phyloP scores from a whole-genome alignment of 2,888 invertebrate genomes.

The Graphium colonna region DNA sequence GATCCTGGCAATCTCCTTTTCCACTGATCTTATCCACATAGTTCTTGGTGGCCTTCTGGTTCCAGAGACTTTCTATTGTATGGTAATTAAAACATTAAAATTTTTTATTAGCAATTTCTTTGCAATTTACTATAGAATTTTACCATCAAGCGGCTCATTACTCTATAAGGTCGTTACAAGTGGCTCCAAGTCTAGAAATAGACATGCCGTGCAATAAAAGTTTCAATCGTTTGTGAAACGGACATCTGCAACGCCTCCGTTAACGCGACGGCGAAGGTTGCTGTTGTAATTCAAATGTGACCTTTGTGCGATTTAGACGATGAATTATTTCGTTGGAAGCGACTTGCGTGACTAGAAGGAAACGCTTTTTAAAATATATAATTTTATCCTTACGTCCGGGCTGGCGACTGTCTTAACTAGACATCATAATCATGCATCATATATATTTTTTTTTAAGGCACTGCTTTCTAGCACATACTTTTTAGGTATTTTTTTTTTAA shows the following conservation, averaged over 20 bases:
- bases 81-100: background rate
- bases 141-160: background rate
- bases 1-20: too few species aligned
- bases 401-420: too few species aligned
- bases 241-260: slow-evolving; percentile 30
- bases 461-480: too few species aligned
- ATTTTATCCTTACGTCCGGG: background rate
- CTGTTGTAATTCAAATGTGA: slow-evolving; percentile 23
- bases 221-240: slow-evolving; percentile 27
- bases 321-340: background rate
- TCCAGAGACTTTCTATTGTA: too few species aligned
- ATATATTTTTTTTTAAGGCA: too few species aligned
- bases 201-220: slow-evolving; percentile 15
- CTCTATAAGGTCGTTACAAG: background rate
- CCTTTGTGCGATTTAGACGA: slow-evolving; percentile 17
- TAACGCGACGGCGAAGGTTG: slow-evolving; percentile 27
- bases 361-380: background rate
- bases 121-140: background rate
- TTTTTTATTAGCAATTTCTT: background rate
- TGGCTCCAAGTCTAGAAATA: slow-evolving; percentile 7
- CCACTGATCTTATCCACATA: too few species aligned
- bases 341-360: background rate
- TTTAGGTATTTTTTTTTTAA: too few species aligned
- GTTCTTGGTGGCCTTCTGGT: too few species aligned
- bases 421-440: too few species aligned